A percentile compares a stretch with the other conserved stretches of the same genome.
These are phyloP conservation scores for Nasonia giraulti DNA, from an alignment of 1,140 invertebrate species.

Conservation along the genomic window DNA sequence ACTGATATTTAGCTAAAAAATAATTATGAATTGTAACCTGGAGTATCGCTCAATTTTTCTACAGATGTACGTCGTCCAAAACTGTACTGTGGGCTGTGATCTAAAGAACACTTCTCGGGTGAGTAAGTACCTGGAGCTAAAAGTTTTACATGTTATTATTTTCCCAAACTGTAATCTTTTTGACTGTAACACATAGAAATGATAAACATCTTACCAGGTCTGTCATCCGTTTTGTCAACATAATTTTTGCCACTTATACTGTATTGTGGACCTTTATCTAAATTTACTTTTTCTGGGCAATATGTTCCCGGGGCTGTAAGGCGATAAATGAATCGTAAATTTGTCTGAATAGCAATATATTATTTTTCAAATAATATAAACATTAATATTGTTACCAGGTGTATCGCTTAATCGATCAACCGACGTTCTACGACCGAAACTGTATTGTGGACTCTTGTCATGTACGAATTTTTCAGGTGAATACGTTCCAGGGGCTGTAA, in stretches of 20 bases:
- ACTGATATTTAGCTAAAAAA: too few relatives aligned
- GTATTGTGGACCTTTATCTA: conserved; percentile 54
- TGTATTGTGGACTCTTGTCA: conserved; percentile 68
- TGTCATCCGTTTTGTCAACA: conserved; percentile 55
- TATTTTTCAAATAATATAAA: background rate
- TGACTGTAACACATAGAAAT: background rate
- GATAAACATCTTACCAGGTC: conserved; percentile 59
- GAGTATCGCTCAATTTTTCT: conserved; percentile 52
- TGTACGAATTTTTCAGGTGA: conserved; percentile 77
- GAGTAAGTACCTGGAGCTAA: conserved; percentile 66
- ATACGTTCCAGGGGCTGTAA: conserved; percentile 63
- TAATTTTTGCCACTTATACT: conserved; percentile 59
- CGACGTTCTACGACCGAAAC: conserved; percentile 48
- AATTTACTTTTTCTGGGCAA: conserved; percentile 57
- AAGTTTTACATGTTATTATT: conserved; percentile 40
- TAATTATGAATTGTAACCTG: conserved; percentile 48
- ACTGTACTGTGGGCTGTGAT: conserved; percentile 71
- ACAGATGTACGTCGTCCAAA: conserved; percentile 72
- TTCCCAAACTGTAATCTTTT: too few relatives aligned
- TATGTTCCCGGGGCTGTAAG: conserved; percentile 35
- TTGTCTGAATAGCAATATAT: background rate
- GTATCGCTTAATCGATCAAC: conserved; percentile 56
- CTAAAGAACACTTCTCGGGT: conserved; percentile 54
- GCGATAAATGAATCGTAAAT: conserved; percentile 30
- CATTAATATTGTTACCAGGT: conserved; percentile 58